Evolutionary conservation across 2,113 vertebrate genomes (phyloP), one percentile per base, ranked within the genome.

Genomic region (Centropristis striata): DNA sequence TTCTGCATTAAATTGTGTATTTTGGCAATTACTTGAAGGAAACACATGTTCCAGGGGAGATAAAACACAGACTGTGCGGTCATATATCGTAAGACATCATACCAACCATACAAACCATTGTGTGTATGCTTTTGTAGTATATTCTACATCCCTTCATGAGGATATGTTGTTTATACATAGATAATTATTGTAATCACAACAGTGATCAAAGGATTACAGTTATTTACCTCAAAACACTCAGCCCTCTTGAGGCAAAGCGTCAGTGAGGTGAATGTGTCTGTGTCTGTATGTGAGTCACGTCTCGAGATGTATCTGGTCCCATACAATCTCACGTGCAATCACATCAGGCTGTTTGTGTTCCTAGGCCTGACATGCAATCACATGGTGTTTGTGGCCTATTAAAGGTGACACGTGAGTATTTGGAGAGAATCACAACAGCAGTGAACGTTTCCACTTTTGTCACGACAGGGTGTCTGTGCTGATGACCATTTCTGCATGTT

Each of bases 401-500:
- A 25, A 54, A 21, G 1, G 47, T 46, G 68, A 32, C 44, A 20
- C 10, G n/a, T 36, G 70, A 51, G 51, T 27, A 46, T 37, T 28
- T 49, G 47, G 58, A 64, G 27, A 57, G 37, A 42, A 70, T 32
- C 46, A 51, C 50, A 67, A 51, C 68, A 46, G 10, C 59, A 81
- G 66, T 32, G 21, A 78, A 73, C 25, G 28, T 36, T 53, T 67
- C 16, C 15, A 23, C 54, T 42, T 57, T 47, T 42, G 5, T 2
- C 0, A 58, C 60, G 74, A 42, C 64, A 28, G 71, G 65, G 64
- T 14, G 51, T 42, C 57, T 59, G 63, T 39, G n/a, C 74, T 63
- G 80, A 75, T 49, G 72, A 59, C 7, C 25, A 3, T 78, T 71
- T 77, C 51, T 39, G 28, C 76, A 44, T 63, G 81, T 51, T 25